Percentiles rank a stretch among this genome's conserved stretches.
Conservation (phyloP, 1,140 invertebrate species). For the Drosophila tani region DNA sequence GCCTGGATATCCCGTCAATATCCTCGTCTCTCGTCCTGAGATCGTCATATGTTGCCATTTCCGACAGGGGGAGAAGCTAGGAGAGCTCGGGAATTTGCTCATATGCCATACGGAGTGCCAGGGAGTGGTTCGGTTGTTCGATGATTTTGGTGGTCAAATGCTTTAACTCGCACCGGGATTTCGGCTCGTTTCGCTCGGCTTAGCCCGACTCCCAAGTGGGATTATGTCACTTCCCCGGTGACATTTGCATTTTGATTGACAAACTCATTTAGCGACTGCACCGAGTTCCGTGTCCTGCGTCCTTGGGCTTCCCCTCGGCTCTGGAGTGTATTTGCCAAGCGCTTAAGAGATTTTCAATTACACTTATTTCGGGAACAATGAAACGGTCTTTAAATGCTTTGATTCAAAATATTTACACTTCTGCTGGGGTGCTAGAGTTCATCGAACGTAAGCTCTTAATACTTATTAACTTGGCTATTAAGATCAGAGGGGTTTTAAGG, state of each 20-base stretch:
- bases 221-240: slow-evolving; percentile 81
- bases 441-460: slow-evolving; percentile 32
- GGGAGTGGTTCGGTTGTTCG: slow-evolving; percentile 16
- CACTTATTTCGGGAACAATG: slow-evolving; percentile 34
- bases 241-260: slow-evolving; percentile 84
- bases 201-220: slow-evolving; percentile 81
- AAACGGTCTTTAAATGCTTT: slow-evolving; percentile 42
- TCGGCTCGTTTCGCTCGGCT: slow-evolving; percentile 70
- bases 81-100: slow-evolving; percentile 57
- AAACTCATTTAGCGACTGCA: slow-evolving; percentile 74
- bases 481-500: not conserved
- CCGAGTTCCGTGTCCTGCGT: not conserved
- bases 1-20: slow-evolving; percentile 10
- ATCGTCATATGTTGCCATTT: slow-evolving; percentile 76
- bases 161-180: slow-evolving; percentile 72
- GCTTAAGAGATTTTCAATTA: slow-evolving; percentile 77
- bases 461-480: slow-evolving; percentile 26
- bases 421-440: slow-evolving; percentile 16
- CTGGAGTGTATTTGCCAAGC: slow-evolving; percentile 51
- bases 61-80: slow-evolving; percentile 13
- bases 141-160: slow-evolving; percentile 70
- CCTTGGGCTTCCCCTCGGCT: slow-evolving; percentile 10
- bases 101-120: slow-evolving; percentile 39
- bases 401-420: slow-evolving; percentile 41
- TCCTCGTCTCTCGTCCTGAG: not conserved